These are phyloP conservation scores for Entomobrya multifasciata DNA, from an alignment of 2,888 invertebrate species.

Conservation along the genomic window DNA sequence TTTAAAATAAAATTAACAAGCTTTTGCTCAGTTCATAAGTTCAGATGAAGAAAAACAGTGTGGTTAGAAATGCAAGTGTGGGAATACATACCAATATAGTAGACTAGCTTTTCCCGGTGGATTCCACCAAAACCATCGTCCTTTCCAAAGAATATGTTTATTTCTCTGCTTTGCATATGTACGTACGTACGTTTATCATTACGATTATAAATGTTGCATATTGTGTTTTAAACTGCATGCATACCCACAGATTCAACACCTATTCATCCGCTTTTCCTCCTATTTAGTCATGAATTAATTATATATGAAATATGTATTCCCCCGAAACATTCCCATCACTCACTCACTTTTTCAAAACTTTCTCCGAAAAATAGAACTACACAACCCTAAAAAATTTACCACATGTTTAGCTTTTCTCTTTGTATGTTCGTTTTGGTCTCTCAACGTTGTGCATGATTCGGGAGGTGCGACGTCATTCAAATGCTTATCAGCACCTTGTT, in stretches of 20 bases:
- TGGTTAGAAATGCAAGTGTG: slow-evolving; percentile 1
- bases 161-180: too few species aligned
- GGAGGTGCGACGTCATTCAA: too few species aligned
- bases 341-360: slow-evolving; percentile 33
- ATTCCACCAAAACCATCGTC: not conserved
- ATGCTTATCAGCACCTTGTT: not conserved
- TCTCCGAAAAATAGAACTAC: slow-evolving; percentile 14
- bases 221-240: too few species aligned
- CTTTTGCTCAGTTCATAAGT: not conserved
- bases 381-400: not conserved
- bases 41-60: not conserved
- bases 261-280: not conserved
- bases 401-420: not conserved
- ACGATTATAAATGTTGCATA: too few species aligned
- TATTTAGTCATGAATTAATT: slow-evolving; percentile 40
- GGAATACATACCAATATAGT: slow-evolving; percentile 22
- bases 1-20: slow-evolving; percentile 15
- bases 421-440: not conserved
- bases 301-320: slow-evolving; percentile 39
- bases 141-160: too few species aligned
- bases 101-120: not conserved
- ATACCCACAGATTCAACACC: too few species aligned
- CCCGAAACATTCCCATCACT: not conserved
- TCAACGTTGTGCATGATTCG: too few species aligned
- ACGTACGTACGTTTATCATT: too few species aligned